Conservation (phyloP, 1,140 invertebrate genomes). For the Ips typographus region DNA sequence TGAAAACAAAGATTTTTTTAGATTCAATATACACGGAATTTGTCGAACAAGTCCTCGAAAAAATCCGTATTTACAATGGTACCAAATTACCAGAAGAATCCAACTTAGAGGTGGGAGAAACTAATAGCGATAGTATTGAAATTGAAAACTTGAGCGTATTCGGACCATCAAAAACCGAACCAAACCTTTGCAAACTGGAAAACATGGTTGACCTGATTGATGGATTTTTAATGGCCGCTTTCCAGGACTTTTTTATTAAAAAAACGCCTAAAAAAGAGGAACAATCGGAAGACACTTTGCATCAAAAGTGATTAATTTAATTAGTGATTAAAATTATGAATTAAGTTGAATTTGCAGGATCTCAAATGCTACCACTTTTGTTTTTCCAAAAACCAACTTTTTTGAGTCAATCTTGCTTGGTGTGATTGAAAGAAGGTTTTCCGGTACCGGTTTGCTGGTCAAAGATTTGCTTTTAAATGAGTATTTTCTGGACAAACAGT, state of each 20-base stretch:
- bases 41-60: slow-evolving; percentile 37
- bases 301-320: slow-evolving; percentile 32
- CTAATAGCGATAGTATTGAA: background rate
- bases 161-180: background rate
- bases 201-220: slow-evolving; percentile 44
- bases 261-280: slow-evolving; percentile 2
- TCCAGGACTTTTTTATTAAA: slow-evolving; percentile 39
- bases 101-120: background rate
- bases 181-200: slow-evolving; percentile 42
- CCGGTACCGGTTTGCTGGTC: slow-evolving; percentile 56
- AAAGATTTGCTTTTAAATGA: slow-evolving; percentile 57
- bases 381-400: slow-evolving; percentile 48
- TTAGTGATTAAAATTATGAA: background rate
- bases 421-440: slow-evolving; percentile 55
- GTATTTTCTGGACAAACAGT: slow-evolving; percentile 55
- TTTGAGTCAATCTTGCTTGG: slow-evolving; percentile 52
- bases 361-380: slow-evolving; percentile 35
- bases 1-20: slow-evolving; percentile 20
- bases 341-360: slow-evolving; percentile 36
- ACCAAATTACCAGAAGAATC: slow-evolving; percentile 2
- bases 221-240: slow-evolving; percentile 47
- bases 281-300: slow-evolving; percentile 22
- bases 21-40: slow-evolving; percentile 45
- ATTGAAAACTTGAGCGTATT: background rate
- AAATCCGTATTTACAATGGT: slow-evolving; percentile 33